These are phyloP conservation scores for Hippocampus mohnikei DNA, from an alignment of 2,113 vertebrate genomes.

Conservation along the genomic window DNA sequence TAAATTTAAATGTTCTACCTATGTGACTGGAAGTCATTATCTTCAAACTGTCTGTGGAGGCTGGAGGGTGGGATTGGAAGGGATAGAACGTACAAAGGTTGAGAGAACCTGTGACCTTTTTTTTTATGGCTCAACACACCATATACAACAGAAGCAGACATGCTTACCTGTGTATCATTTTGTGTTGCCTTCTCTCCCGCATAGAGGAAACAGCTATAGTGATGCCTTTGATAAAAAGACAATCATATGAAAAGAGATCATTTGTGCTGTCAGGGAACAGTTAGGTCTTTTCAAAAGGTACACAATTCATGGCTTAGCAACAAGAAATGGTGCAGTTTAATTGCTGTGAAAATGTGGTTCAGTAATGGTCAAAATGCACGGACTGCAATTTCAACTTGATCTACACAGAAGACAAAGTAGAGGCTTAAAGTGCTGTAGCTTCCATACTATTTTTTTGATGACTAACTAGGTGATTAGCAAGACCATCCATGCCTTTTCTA, in stretches of 20 bases:
- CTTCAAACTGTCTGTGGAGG: conserved; percentile 49
- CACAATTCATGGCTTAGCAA: background rate
- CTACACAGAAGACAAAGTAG: background rate
- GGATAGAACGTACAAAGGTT: conserved; percentile 28
- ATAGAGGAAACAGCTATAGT: conserved; percentile 25
- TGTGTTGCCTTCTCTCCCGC: conserved; percentile 19
- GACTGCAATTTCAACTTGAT: background rate
- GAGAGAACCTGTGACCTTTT: conserved; percentile 42
- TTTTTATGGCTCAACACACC: conserved; percentile 51
- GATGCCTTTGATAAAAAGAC: background rate
- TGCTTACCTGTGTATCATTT: background rate
- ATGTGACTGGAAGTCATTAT: conserved; percentile 60
- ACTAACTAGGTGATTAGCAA: no score
- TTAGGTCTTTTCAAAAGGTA: background rate
- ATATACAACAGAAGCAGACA: conserved; percentile 17
- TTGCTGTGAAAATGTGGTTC: background rate
- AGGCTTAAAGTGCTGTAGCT: background rate
- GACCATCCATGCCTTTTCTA: no score
- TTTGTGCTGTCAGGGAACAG: background rate
- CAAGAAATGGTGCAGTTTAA: background rate
- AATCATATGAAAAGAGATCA: background rate
- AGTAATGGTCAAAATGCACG: background rate
- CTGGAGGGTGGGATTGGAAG: conserved; percentile 15
- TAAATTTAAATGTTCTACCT: conserved; percentile 11
- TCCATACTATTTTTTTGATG: no score